Evolutionary conservation across 2,113 vertebrate species (phyloP), one percentile per base, ranked within the genome.

Genomic region (Enhydra lutris): DNA sequence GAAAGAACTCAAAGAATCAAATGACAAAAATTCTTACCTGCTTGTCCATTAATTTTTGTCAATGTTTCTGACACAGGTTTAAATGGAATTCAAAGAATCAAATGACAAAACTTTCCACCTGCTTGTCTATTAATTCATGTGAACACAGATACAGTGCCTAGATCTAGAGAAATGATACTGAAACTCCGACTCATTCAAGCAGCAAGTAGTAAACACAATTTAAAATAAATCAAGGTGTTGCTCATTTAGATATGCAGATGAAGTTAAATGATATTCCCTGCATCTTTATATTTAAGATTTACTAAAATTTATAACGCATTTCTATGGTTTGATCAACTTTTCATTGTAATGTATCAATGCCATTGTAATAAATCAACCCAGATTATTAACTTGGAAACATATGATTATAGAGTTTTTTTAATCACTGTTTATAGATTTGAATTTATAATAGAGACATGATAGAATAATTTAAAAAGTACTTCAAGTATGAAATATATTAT

Each of bases 71-170:
- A 15, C 4, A n/a, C 26, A 26, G 76, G 52, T 55, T 65, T 50
- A 87, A 65, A 47, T 63, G 15, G 15, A 42, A 52, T 55, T 61
- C 12, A 20, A 79, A 18, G 4, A 24, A 21, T 34, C 39, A 39
- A 65, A 47, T 18, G 42, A 45, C 2, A 59, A 55, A 52, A 14
- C 14, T 9, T 1, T 47, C 20, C 14, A 29, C 24, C 13, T 45
- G 14, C 21, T 57, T 13, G 4, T 14, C 14, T 50, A 1, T 23
- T 73, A 24, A 5, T 76, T 17, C 24, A 3, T 45, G n/a, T 73
- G 61, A 55, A 42, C 34, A 39, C 2, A 52, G 8, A 6, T 1
- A 31, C 1, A 24, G 0, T n/a, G 5, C 1, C 23, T 23, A 0
- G 1, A 12, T 42, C 47, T 39, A 3, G 24, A 61, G 21, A 80